Evolutionary conservation across 1,140 invertebrate genomes (phyloP), one percentile per base, ranked within the genome.

Genomic region (Penaeus vannamei): DNA sequence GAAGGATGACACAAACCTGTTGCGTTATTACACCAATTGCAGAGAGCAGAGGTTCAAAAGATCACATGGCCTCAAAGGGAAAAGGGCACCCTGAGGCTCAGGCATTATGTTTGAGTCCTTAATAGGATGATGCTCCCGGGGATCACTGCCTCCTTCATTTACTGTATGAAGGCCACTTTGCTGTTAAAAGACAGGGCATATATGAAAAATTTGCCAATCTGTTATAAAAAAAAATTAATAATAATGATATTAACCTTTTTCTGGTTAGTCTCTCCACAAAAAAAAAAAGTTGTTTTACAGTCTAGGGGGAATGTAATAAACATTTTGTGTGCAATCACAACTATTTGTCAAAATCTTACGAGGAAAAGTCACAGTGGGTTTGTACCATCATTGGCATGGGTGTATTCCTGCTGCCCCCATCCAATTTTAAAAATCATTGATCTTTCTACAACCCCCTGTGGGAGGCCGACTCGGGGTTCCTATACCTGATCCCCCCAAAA

Each of bases 1-100:
- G 23, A 26, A 29, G 4, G 14, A 64, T 53, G 53, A 17, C 53
- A 53, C 53, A 53, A 53, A 90, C 89, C 89, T 97, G 97, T 92
- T 97, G 96, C 1, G 97, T 96, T 94, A 97, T 97, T 1, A 98
- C 96, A 29, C 97, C 97, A 14, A 98, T 93, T 64, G 96, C 96
- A 0, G 96, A 95, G 17, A 98, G 93, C 83, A 98, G 93, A 1
- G 97, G 97, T 92, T 98, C 96, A 93, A 98, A n/a, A 98, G 90
- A 98, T 97, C n/a, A 98, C 94, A 94, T 98, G 97, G 97, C 97
- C 93, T 98, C 97, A 84, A 98, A n/a, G n/a, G 93, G 76, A 98
- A 93, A 93, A 96, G 95, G 3, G 97, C 79, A 87, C 92, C 26
- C 87, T 91, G 83, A 90, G 88, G 86, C 32, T 90, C 86, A 36